A percentile compares a stretch with the other conserved stretches of the same genome.
Conservation (phyloP, 2,888 invertebrate species). For the Drosophila birchii region DNA sequence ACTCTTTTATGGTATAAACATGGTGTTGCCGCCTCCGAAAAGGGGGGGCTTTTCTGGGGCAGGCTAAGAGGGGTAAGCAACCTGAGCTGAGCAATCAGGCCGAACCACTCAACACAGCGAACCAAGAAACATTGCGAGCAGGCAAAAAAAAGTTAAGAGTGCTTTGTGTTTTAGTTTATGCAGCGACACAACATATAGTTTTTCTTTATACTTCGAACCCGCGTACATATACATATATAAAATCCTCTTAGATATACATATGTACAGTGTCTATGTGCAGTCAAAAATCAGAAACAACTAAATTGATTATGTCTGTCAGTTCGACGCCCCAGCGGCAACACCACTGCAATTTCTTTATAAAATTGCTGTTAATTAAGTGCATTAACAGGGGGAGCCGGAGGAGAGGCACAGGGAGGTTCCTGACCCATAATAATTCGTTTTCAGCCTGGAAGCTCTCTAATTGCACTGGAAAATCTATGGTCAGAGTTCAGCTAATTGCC, state of each 20-base stretch:
- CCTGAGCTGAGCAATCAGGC: conserved; percentile 78
- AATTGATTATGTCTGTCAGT: conserved; percentile 67
- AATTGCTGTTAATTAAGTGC: conserved; percentile 72
- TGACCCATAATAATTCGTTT: conserved; percentile 56
- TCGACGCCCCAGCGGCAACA: conserved; percentile 15
- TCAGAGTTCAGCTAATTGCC: conserved; percentile 73
- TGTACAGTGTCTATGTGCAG: conserved; percentile 48
- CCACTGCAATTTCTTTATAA: conserved; percentile 46
- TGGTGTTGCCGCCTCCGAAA: conserved; percentile 1
- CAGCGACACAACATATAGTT: conserved; percentile 61
- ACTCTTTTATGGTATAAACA: conserved; percentile 24
- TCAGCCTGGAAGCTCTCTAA: conserved; percentile 54
- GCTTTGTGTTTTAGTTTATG: conserved; percentile 68
- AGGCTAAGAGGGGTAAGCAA: conserved; percentile 39
- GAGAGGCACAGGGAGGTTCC: conserved; percentile 2
- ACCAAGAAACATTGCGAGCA: conserved; percentile 27
- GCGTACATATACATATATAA: conserved; percentile 19
- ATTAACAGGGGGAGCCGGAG: conserved; percentile 12
- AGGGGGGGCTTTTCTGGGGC: conserved; percentile 1
- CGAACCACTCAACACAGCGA: conserved; percentile 47
- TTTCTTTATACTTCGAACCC: conserved; percentile 29
- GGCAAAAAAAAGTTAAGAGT: conserved; percentile 51
- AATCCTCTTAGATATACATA: conserved; percentile 25
- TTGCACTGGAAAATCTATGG: conserved; percentile 57
- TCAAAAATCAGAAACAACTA: conserved; percentile 71